Percentiles rank a stretch among this genome's conserved stretches.
Conservation (phyloP, 2,797 vertebrate genomes). For the Alfaro cultratus region DNA sequence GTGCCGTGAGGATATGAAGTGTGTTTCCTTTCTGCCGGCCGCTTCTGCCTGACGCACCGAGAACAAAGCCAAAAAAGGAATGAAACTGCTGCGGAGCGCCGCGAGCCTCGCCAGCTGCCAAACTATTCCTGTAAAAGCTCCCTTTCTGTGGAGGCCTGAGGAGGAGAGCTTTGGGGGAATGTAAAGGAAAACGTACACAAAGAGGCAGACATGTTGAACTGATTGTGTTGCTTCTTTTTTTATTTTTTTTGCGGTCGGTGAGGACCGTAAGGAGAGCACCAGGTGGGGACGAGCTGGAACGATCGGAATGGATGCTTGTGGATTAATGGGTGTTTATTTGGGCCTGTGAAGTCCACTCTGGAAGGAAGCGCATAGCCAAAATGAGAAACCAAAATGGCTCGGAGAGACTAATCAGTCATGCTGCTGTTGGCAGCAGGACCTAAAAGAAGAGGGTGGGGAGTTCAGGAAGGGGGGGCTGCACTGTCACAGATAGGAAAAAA, state of each 20-base stretch:
- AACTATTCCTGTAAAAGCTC: constrained; percentile 82
- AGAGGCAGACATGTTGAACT: constrained; percentile 14
- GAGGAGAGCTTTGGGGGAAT: constrained; percentile 50
- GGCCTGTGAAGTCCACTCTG: constrained; percentile 23
- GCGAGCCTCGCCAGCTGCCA: constrained; percentile 71
- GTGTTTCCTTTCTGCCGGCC: constrained; percentile 69
- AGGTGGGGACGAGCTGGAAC: constrained; percentile 27
- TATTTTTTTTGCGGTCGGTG: neutral
- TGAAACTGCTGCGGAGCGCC: constrained; percentile 63
- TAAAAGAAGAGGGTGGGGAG: neutral
- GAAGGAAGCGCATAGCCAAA: constrained; percentile 24
- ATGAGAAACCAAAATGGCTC: constrained; percentile 22
- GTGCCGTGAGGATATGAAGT: constrained; percentile 68
- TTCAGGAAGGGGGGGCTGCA: constrained; percentile 5
- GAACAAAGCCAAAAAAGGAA: constrained; percentile 85
- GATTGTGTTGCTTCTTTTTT: constrained; percentile 4
- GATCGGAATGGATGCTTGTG: constrained; percentile 19
- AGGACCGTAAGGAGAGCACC: constrained; percentile 15
- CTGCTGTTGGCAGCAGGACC: constrained; percentile 15
- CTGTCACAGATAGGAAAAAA: constrained; percentile 53
- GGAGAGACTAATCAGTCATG: constrained; percentile 26
- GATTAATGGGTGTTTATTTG: constrained; percentile 42
- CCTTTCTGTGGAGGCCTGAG: constrained; percentile 62
- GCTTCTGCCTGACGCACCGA: constrained; percentile 54
- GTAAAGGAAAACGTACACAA: constrained; percentile 62